A percentile compares a stretch with the other conserved stretches of the same genome.
phyloP scores from a whole-genome alignment of 1,140 invertebrate species.

The Sinella curviseta region DNA sequence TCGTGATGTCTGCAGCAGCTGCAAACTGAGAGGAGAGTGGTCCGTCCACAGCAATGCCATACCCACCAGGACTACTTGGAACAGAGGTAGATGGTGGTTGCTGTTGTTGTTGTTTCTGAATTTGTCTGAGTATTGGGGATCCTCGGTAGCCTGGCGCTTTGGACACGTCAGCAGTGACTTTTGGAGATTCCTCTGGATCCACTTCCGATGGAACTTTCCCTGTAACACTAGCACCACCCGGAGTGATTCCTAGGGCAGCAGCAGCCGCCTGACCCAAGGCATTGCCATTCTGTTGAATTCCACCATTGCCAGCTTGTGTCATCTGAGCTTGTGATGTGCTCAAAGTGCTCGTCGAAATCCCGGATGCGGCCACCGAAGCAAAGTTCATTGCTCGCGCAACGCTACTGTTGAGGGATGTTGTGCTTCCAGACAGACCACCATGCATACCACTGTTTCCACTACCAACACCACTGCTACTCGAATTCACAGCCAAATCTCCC shows the following conservation, averaged over 20 bases:
- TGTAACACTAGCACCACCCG: constrained; percentile 19
- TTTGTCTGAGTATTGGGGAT: constrained; percentile 59
- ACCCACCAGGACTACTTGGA: background rate
- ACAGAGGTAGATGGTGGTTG: background rate
- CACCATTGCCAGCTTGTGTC: constrained; percentile 34
- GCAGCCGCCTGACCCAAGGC: background rate
- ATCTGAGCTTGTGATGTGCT: constrained; percentile 45
- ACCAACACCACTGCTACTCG: background rate
- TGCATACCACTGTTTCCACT: background rate
- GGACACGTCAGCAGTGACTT: constrained; percentile 63
- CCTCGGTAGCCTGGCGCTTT: constrained; percentile 80
- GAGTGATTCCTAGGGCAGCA: background rate
- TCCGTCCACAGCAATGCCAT: background rate
- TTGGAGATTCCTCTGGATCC: constrained; percentile 8
- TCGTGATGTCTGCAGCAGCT: background rate
- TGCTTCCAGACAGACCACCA: constrained; percentile 29
- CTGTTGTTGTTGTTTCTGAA: constrained; percentile 47
- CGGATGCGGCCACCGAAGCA: constrained; percentile 50
- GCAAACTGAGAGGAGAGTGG: constrained; percentile 3
- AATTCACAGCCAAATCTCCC: constrained; percentile 39
- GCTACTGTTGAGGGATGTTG: background rate
- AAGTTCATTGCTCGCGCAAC: constrained; percentile 48
- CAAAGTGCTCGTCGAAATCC: constrained; percentile 44
- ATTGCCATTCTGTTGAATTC: constrained; percentile 30
- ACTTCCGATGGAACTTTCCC: background rate